Evolutionary conservation across 1,140 invertebrate genomes (phyloP).

Genomic region (Polypedilum vanderplanki): DNA sequence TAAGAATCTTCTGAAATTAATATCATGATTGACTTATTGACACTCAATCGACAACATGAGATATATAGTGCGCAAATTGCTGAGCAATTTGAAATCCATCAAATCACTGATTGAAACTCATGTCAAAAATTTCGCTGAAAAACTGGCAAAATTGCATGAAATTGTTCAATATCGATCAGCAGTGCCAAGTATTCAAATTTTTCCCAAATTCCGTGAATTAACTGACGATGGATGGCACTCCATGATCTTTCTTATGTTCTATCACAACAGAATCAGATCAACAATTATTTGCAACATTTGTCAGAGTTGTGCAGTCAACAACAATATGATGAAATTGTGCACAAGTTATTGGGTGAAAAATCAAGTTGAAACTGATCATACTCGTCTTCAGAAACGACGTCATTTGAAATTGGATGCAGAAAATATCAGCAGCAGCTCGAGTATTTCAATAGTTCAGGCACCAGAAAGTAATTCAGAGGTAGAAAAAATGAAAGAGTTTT

Average conservation of each 20-base stretch:
- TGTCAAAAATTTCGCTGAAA: constrained; percentile 8
- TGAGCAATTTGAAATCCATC: neutral
- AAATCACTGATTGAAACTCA: constrained; percentile 12
- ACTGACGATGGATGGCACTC: constrained; percentile 22
- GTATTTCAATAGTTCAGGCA: constrained; percentile 5
- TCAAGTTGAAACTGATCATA: constrained; percentile 25
- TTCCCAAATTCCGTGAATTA: constrained; percentile 30
- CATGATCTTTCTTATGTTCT: constrained; percentile 20
- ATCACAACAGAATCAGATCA: neutral
- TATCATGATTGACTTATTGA: constrained; percentile 28
- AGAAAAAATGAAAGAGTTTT: too few species aligned
- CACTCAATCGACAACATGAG: constrained; percentile 29
- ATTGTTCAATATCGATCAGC: constrained; percentile 30
- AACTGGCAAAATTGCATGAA: constrained; percentile 16
- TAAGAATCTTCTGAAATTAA: neutral
- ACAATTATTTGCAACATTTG: constrained; percentile 25
- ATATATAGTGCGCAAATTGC: constrained; percentile 21
- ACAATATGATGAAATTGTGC: constrained; percentile 24
- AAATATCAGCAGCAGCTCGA: neutral
- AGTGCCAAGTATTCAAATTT: constrained; percentile 30
- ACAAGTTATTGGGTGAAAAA: constrained; percentile 16
- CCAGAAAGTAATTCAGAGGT: constrained; percentile 18
- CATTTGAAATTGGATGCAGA: neutral
- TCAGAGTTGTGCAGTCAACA: neutral
- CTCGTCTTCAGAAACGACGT: neutral